Evolutionary conservation across 2,888 invertebrate genomes (phyloP).

Genomic region (Eurytoma californica): DNA sequence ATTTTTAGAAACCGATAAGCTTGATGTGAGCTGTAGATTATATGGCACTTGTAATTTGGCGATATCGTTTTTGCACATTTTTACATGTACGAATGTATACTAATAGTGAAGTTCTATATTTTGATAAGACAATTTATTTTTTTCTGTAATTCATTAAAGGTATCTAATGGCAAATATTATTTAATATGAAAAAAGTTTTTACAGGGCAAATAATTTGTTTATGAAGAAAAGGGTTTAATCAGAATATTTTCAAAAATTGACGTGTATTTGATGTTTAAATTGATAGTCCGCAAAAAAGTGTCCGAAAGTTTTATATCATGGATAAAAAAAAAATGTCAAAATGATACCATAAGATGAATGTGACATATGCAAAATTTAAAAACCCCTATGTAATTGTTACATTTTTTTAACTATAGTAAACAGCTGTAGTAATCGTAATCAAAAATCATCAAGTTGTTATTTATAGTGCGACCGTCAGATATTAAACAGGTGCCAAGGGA

Average conservation of each 20-base stretch:
- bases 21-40: constrained; percentile 46
- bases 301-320: constrained; percentile 30
- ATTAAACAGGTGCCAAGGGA: constrained; percentile 67
- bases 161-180: constrained; percentile 39
- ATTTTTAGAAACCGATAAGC: constrained; percentile 44
- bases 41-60: constrained; percentile 57
- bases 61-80: constrained; percentile 69
- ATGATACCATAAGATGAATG: background rate
- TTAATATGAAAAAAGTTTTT: constrained; percentile 5
- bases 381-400: too few relatives aligned
- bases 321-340: constrained; percentile 24
- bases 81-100: constrained; percentile 58
- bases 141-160: constrained; percentile 36
- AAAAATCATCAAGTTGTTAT: constrained; percentile 19
- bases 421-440: too few relatives aligned
- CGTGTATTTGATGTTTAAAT: background rate
- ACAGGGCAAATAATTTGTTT: background rate
- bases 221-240: background rate
- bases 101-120: constrained; percentile 45
- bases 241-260: background rate
- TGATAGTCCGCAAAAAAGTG: constrained; percentile 5
- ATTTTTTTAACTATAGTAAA: too few relatives aligned
- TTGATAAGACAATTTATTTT: constrained; percentile 44
- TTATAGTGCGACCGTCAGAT: constrained; percentile 57
- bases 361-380: too few relatives aligned